phyloP scores from a whole-genome alignment of 2,797 vertebrate genomes.

The Okamejei kenojei region DNA sequence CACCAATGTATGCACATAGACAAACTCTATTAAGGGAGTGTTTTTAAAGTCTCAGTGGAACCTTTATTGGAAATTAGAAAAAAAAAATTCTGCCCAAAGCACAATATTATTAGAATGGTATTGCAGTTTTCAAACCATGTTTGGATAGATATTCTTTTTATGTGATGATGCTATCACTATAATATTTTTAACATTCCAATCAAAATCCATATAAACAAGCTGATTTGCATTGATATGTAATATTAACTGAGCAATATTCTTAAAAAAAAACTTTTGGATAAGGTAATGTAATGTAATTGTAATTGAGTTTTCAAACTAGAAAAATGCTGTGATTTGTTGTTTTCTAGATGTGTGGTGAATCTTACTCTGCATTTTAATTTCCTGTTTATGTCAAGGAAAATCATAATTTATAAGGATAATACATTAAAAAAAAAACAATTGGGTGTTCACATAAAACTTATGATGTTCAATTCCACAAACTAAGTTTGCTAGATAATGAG shows the following conservation, averaged over 20 bases:
- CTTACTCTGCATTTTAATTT: background rate
- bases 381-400: background rate
- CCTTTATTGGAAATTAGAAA: slow-evolving; percentile 34
- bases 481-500: background rate
- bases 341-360: background rate
- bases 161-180: background rate
- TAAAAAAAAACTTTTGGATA: background rate
- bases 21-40: background rate
- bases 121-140: background rate
- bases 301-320: background rate
- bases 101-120: background rate
- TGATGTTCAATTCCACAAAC: background rate
- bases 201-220: background rate
- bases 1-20: background rate
- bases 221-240: slow-evolving; percentile 14
- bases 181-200: background rate
- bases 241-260: background rate
- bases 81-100: background rate
- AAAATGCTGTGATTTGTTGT: background rate
- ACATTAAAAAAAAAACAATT: background rate
- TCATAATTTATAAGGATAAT: background rate
- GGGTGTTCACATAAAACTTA: background rate
- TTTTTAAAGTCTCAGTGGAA: slow-evolving; percentile 25
- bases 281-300: background rate
- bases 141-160: slow-evolving; percentile 28